These are phyloP conservation scores for Drosophila nigromelanica DNA, from an alignment of 1,140 invertebrate species.

Conservation along the genomic window DNA sequence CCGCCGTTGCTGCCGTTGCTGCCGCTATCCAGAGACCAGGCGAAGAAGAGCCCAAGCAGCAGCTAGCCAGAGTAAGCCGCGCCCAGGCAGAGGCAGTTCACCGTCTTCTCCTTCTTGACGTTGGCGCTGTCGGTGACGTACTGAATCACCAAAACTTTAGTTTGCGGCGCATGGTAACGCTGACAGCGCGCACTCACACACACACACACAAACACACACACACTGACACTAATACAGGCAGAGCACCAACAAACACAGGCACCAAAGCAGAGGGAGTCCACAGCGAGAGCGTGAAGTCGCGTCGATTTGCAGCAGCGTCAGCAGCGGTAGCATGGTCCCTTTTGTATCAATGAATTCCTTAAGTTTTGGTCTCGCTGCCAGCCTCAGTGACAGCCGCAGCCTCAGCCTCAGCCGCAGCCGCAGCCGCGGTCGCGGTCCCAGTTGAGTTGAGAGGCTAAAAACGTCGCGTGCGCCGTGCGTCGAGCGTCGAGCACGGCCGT, in stretches of 20 bases:
- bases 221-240: background rate
- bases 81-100: slow-evolving; percentile 54
- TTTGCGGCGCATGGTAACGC: slow-evolving; percentile 58
- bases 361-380: background rate
- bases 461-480: background rate
- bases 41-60: slow-evolving; percentile 33
- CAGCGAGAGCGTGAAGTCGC: slow-evolving; percentile 8
- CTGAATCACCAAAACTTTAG: slow-evolving; percentile 74
- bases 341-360: slow-evolving; percentile 37
- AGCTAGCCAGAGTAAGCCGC: slow-evolving; percentile 29
- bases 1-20: slow-evolving; percentile 1
- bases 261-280: slow-evolving; percentile 14
- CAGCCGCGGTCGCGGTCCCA: background rate
- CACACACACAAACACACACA: slow-evolving; percentile 1
- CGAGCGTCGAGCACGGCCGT: slow-evolving; percentile 3
- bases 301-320: slow-evolving; percentile 6
- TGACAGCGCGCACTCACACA: slow-evolving; percentile 34
- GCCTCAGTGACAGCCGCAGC: background rate
- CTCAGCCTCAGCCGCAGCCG: background rate
- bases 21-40: slow-evolving; percentile 43
- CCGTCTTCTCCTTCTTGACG: slow-evolving; percentile 80
- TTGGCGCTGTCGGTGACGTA: slow-evolving; percentile 79
- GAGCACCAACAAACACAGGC: background rate
- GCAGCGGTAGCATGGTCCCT: slow-evolving; percentile 33
- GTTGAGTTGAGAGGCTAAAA: slow-evolving; percentile 7